Evolutionary conservation across 2,888 invertebrate genomes (phyloP), one percentile per base, ranked within the genome.

Genomic region (Xestia rhomboidea): DNA sequence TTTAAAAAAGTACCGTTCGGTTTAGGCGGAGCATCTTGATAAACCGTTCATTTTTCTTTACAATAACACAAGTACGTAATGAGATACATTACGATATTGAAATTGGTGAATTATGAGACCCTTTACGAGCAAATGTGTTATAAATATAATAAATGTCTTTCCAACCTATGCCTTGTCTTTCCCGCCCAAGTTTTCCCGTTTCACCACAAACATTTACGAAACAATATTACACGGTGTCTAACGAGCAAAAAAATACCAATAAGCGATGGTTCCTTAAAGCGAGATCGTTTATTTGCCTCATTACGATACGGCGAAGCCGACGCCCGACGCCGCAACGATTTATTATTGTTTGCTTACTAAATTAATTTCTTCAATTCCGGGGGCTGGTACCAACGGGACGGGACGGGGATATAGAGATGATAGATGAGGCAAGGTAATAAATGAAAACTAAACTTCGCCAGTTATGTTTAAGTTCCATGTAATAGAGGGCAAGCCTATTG

Each of bases 271-370:
- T 83, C 34, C 68, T 73, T 78, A 68, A 68, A 86, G 82, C 82
- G 78, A 73, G 71, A 81, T 63, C 78, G 34, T 75, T 76, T 79
- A 85, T 84, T 82, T 79, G 75, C 76, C 83, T 87, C 88, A 85
- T 88, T 85, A 87, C 62, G 77, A 77, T 81, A 88, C 77, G 79
- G 71, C 74, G 67, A 82, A 87, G 60, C 86, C 84, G 73, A 80
- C 86, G 82, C 76, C 78, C 15, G 34, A 64, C 64, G n/a, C 64
- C 79, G 54, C 83, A 74, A 73, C 79, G 74, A 88, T 88, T 89
- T 88, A 88, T 88, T 88, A 86, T 88, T 83, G 87, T 85, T 88
- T 89, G 82, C 84, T 80, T 76, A 89, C 80, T 83, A 83, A 89
- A 89, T 88, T 87, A 87, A 85, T 87, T 88, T 80, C 81, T 68